Conservation (phyloP, 1,140 invertebrate genomes). For the Lerema accius region DNA sequence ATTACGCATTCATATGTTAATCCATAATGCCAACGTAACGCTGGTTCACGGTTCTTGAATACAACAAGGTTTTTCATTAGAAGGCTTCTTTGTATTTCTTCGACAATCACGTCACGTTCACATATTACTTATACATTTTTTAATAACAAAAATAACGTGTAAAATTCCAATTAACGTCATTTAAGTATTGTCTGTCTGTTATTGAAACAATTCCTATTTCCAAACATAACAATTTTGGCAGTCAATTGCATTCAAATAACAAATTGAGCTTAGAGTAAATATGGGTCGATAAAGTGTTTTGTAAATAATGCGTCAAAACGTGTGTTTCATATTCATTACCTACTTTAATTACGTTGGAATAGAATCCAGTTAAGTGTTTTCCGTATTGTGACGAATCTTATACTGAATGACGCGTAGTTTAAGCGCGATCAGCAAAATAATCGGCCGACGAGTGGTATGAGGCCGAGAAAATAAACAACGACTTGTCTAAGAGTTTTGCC, state of each 20-base stretch:
- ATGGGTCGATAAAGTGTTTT: constrained; percentile 5
- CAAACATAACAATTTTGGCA: constrained; percentile 16
- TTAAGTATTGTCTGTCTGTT: background rate
- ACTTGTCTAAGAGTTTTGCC: constrained; percentile 38
- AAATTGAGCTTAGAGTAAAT: constrained; percentile 28
- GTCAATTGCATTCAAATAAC: constrained; percentile 7
- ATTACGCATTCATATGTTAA: constrained; percentile 4
- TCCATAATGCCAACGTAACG: constrained; percentile 1
- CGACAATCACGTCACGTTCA: background rate
- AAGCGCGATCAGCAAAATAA: constrained; percentile 51
- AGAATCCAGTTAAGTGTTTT: constrained; percentile 59
- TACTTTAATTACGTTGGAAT: constrained; percentile 43
- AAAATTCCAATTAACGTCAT: constrained; percentile 1
- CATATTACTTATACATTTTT: no score
- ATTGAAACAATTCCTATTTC: background rate
- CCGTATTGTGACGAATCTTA: constrained; percentile 62
- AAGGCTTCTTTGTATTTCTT: constrained; percentile 6
- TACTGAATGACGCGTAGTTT: constrained; percentile 56
- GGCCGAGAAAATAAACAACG: constrained; percentile 58
- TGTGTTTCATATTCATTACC: constrained; percentile 33
- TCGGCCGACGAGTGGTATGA: constrained; percentile 47
- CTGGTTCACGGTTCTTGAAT: background rate
- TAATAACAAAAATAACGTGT: background rate
- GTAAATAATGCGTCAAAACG: constrained; percentile 29
- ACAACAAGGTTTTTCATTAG: constrained; percentile 5